Conservation (phyloP, 2,888 invertebrate species). For the Euphydryas editha region DNA sequence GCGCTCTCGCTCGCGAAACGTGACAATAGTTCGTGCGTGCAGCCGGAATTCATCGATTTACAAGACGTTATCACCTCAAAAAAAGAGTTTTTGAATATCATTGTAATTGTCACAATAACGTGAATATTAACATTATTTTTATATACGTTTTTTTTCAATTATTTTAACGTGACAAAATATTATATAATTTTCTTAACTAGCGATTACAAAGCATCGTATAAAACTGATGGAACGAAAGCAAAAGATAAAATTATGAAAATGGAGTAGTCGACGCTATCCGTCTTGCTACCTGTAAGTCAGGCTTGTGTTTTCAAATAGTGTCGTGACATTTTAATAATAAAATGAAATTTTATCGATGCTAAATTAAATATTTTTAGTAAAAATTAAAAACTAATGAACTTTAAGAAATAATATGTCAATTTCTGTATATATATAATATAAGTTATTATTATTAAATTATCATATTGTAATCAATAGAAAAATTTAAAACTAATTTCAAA, state of each 20-base stretch:
- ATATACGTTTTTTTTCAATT: background rate
- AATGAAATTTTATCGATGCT: conserved; percentile 6
- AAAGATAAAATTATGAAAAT: conserved; percentile 46
- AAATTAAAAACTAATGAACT: background rate
- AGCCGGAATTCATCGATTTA: too few relatives aligned
- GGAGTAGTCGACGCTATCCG: conserved; percentile 40
- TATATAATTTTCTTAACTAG: conserved; percentile 9
- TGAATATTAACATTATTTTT: background rate
- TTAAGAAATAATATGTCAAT: too few relatives aligned
- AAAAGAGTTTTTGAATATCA: too few relatives aligned
- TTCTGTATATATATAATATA: too few relatives aligned
- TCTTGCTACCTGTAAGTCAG: conserved; percentile 38
- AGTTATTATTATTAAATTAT: too few relatives aligned
- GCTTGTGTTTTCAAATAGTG: conserved; percentile 39
- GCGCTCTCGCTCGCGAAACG: too few relatives aligned
- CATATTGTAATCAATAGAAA: too few relatives aligned
- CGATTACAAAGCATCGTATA: conserved; percentile 18
- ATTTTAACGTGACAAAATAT: background rate
- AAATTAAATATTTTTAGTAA: background rate
- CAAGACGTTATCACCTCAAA: too few relatives aligned
- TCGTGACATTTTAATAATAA: conserved; percentile 21
- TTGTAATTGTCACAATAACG: too few relatives aligned
- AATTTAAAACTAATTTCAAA: too few relatives aligned
- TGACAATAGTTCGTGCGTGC: too few relatives aligned
- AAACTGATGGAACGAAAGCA: conserved; percentile 31